Evolutionary conservation across 2,888 invertebrate genomes (phyloP).

Genomic region (Parnassius glacialis): DNA sequence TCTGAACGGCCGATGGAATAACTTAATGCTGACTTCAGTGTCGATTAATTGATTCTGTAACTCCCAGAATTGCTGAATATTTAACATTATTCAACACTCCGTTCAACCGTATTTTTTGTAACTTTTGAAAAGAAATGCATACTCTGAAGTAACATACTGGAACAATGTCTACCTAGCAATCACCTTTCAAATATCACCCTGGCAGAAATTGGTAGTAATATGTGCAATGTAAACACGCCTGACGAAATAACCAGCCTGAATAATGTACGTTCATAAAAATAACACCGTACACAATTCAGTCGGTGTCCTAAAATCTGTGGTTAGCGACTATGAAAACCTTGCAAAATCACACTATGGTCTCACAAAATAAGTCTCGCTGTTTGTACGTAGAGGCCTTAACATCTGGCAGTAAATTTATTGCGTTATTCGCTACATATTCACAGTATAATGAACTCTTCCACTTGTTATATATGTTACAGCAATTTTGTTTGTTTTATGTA

Average conservation of each 20-base stretch:
- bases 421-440: conserved; percentile 23
- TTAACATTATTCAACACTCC: background rate
- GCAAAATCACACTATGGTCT: conserved; percentile 47
- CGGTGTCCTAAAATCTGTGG: background rate
- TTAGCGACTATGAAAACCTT: conserved; percentile 16
- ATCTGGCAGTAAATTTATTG: conserved; percentile 49
- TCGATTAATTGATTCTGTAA: background rate
- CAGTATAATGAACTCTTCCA: conserved; percentile 14
- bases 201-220: conserved; percentile 27
- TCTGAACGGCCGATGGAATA: conserved; percentile 1
- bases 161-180: background rate
- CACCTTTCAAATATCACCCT: background rate
- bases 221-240: conserved; percentile 21
- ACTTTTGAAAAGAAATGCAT: background rate
- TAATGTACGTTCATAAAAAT: conserved; percentile 12
- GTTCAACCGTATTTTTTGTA: background rate
- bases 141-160: background rate
- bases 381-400: conserved; percentile 35
- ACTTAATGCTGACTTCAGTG: too few relatives aligned
- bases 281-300: background rate
- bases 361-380: conserved; percentile 38
- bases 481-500: background rate
- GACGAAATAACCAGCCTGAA: conserved; percentile 1
- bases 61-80: background rate
- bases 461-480: background rate